These are phyloP conservation scores for Lepidurus apus DNA, from an alignment of 1,140 invertebrate species.

Conservation along the genomic window DNA sequence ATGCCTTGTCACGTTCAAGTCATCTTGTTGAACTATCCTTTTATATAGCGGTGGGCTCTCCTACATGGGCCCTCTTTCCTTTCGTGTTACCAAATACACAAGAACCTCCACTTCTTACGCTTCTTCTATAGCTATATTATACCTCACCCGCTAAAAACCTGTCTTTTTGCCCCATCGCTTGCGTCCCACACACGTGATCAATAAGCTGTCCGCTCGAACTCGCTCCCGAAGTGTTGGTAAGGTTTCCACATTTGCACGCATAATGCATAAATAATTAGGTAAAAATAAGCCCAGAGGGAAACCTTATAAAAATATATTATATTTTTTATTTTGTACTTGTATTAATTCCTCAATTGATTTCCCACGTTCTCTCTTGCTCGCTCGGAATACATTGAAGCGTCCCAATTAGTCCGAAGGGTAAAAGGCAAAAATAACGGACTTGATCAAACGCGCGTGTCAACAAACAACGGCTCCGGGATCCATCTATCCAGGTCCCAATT, in stretches of 20 bases:
- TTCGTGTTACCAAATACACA: constrained; percentile 12
- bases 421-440: constrained; percentile 15
- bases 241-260: neutral
- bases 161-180: neutral
- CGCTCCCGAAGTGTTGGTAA: neutral
- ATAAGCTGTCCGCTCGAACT: neutral
- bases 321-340: neutral
- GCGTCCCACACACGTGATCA: constrained; percentile 13
- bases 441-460: constrained; percentile 17
- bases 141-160: neutral
- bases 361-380: neutral
- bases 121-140: neutral
- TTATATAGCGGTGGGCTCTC: constrained; percentile 9
- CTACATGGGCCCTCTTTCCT: neutral
- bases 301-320: neutral
- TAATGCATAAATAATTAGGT: neutral
- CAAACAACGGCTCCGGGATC: constrained; percentile 15
- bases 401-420: neutral
- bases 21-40: constrained; percentile 22
- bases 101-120: neutral
- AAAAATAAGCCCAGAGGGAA: neutral
- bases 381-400: neutral
- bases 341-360: neutral
- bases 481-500: constrained; percentile 13
- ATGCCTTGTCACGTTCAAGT: constrained; percentile 21